A percentile compares a stretch with the other conserved stretches of the same genome.
Conservation (phyloP, 1,140 invertebrate genomes). For the Cherax quadricarinatus region DNA sequence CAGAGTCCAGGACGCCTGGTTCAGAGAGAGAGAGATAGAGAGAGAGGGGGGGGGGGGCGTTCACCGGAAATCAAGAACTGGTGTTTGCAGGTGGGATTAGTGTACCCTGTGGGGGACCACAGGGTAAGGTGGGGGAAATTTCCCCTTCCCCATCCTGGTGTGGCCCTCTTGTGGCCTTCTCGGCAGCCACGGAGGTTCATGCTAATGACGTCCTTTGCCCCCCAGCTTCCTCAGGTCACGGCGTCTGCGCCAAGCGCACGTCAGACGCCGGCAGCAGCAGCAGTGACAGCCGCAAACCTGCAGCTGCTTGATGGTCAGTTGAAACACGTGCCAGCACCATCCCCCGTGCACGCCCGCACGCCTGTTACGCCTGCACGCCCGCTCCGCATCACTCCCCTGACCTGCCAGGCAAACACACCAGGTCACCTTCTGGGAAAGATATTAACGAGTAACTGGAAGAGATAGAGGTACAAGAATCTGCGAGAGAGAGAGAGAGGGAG, state of each 20-base stretch:
- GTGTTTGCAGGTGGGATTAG: not conserved
- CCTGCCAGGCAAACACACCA: not conserved
- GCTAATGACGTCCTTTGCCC: not conserved
- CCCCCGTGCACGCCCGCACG: not conserved
- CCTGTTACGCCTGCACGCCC: not conserved
- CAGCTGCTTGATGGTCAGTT: slow-evolving; percentile 26
- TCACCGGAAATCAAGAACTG: no score
- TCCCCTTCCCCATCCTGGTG: no score
- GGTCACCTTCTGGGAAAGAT: slow-evolving; percentile 53
- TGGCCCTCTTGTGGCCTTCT: no score
- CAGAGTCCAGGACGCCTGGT: no score
- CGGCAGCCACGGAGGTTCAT: not conserved
- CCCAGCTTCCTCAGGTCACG: not conserved
- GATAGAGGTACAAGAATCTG: slow-evolving; percentile 7
- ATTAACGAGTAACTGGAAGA: slow-evolving; percentile 65
- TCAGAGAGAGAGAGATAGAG: no score
- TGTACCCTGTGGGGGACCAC: not conserved
- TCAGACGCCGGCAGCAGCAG: not conserved
- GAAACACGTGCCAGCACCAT: not conserved
- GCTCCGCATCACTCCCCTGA: not conserved
- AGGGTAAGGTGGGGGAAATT: no score
- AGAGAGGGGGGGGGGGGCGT: no score
- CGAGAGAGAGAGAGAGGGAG: not conserved
- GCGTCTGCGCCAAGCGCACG: slow-evolving; percentile 5
- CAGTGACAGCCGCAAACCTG: not conserved